Evolutionary conservation across 2,113 vertebrate genomes (phyloP).

Genomic region (Cyrtonyx montezumae): DNA sequence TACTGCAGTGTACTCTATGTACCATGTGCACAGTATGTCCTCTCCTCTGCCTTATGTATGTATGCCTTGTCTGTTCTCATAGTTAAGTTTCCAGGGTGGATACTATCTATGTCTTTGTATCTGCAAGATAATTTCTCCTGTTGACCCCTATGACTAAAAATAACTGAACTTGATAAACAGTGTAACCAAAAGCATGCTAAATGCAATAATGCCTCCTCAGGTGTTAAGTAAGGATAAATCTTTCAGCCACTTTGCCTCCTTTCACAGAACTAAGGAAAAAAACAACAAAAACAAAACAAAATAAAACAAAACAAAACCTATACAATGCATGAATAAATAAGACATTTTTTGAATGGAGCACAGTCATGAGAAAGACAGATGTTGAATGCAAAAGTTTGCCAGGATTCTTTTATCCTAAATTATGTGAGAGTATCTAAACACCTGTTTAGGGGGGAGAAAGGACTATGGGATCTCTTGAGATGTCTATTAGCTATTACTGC

Average conservation of each 20-base stretch:
- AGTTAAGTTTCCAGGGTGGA: background rate
- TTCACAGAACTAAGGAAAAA: background rate
- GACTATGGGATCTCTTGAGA: background rate
- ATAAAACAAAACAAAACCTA: background rate
- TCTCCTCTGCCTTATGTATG: background rate
- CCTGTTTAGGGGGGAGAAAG: accelerated
- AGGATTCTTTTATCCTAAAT: background rate
- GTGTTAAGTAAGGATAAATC: background rate
- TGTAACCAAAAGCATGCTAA: background rate
- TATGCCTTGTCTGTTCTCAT: background rate
- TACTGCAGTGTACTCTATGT: background rate
- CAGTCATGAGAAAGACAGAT: background rate
- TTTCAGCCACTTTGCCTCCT: background rate
- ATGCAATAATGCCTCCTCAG: background rate
- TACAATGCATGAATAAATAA: background rate
- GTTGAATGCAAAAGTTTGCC: background rate
- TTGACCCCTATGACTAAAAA: background rate
- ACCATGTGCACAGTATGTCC: background rate
- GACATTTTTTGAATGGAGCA: background rate
- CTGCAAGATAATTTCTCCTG: background rate
- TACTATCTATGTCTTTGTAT: background rate
- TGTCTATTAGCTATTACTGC: background rate
- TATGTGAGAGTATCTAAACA: background rate
- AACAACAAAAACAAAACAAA: too few species aligned
- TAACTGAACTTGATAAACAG: background rate